Conservation (phyloP, 2,888 invertebrate species). For the Tholera decimalis region DNA sequence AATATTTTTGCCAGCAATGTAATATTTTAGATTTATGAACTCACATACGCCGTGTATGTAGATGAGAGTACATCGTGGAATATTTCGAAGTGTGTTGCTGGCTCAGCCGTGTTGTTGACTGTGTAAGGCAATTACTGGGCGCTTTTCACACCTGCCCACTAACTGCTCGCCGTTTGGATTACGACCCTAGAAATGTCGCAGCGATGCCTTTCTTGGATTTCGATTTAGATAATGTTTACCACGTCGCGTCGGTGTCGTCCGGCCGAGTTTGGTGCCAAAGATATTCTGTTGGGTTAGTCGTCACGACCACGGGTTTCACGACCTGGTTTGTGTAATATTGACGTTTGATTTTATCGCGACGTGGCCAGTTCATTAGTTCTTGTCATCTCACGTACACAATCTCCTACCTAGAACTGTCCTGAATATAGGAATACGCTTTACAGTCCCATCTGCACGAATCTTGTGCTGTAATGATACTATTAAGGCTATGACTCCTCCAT, state of each 20-base stretch:
- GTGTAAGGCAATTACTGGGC: constrained; percentile 80
- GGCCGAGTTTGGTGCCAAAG: constrained; percentile 67
- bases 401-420: constrained; percentile 44
- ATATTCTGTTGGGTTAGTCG: constrained; percentile 62
- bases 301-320: constrained; percentile 68
- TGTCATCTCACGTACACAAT: constrained; percentile 56
- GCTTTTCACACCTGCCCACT: constrained; percentile 88
- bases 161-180: constrained; percentile 79
- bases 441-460: constrained; percentile 30
- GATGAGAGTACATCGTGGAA: constrained; percentile 20
- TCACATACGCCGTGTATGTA: not conserved
- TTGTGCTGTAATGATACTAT: constrained; percentile 35
- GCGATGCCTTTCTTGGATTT: constrained; percentile 72
- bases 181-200: constrained; percentile 82
- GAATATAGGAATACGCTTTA: constrained; percentile 32
- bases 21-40: not conserved
- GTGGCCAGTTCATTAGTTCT: constrained; percentile 65
- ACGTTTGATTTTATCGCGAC: constrained; percentile 70
- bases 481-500: constrained; percentile 27
- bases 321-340: constrained; percentile 66
- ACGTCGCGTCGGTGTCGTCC: constrained; percentile 39
- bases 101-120: constrained; percentile 71
- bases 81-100: constrained; percentile 43
- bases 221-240: constrained; percentile 66
- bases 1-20: not conserved